Base-by-base conservation (phyloP, 2,797 vertebrate species). In the Darevskia nairensis region DNA sequence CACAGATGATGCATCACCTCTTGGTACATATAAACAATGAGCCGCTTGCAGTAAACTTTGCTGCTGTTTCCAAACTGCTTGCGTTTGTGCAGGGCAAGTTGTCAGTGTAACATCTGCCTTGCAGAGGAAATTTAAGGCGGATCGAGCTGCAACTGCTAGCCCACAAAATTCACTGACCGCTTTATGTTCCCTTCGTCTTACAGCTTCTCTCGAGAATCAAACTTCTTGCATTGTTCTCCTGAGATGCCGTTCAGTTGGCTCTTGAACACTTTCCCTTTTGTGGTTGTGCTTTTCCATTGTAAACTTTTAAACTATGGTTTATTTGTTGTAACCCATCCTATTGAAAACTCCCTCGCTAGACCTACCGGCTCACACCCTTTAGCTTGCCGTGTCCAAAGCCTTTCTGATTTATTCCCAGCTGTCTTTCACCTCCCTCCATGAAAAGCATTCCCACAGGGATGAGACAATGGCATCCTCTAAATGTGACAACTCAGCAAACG, bases 401-500 rank as follows among this genome's bases (percentile, higher is more conserved):
- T 8, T 77, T 0, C n/a, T n/a, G 44, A 83, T 55, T 55, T 69
- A 55, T 69, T 13, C 25, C 69, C 50, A 35, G 1, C 9, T 0
- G 0, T 1, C 50, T 83, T 80, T 5, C 6, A 4, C 61, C 32
- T 66, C 29, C 25, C 17, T 10, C 80, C 39, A 10, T 29, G 15
- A 66, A 89, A 5, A 86, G 0, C 71, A 86, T 89, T 90, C 79
- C 84, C 90, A 88, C 66, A 81, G 75, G 9, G 71, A 21, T 84
- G 8, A 84, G 23, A 6, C 88, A 79, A 87, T 89, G 44, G 1
- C 59, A 77, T 15, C 81, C 32, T 9, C 23, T 72, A 21, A 83
- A 55, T 10, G n/a, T 81, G 88, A 75, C 72, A 44, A 10, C 88
- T 82, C 15, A 72, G 4, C 8, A 74, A 91, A 75, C 0, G 3